phyloP scores from a whole-genome alignment of 1,140 invertebrate species.

The Drosophila sproati region DNA sequence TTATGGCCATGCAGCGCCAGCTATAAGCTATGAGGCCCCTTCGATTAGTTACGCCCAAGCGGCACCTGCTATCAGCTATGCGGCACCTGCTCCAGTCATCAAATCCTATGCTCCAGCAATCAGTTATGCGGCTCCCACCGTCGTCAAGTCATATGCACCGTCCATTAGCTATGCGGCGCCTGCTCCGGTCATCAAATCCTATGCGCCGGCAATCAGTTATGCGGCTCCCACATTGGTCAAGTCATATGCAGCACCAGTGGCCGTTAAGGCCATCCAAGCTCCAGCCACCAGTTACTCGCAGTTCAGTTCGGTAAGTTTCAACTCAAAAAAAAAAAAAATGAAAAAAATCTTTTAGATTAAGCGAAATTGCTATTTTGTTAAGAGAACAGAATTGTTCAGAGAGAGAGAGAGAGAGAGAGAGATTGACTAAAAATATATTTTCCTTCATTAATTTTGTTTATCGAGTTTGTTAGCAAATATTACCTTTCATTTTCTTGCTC shows the following conservation, averaged over 20 bases:
- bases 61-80: slow-evolving; percentile 59
- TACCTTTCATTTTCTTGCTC: no score
- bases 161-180: slow-evolving; percentile 66
- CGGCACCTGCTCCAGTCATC: slow-evolving; percentile 61
- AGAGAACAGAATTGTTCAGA: no score
- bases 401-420: no score
- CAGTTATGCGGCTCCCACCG: slow-evolving; percentile 46
- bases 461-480: no score
- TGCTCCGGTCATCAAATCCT: slow-evolving; percentile 59
- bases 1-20: slow-evolving; percentile 55
- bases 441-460: no score
- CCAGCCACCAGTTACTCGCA: slow-evolving; percentile 28
- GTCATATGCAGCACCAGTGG: slow-evolving; percentile 43
- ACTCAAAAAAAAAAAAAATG: no score
- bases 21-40: slow-evolving; percentile 55
- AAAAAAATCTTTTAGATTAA: no score
- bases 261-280: slow-evolving; percentile 17
- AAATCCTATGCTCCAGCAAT: slow-evolving; percentile 63
- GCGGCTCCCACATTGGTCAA: slow-evolving; percentile 63
- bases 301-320: not conserved
- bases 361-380: no score
- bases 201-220: slow-evolving; percentile 66
- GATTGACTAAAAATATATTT: no score
- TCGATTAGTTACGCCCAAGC: slow-evolving; percentile 61
- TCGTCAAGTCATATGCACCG: slow-evolving; percentile 46